These are phyloP conservation scores for Lordiphosa collinella DNA, from an alignment of 1,140 invertebrate genomes.

Conservation along the genomic window DNA sequence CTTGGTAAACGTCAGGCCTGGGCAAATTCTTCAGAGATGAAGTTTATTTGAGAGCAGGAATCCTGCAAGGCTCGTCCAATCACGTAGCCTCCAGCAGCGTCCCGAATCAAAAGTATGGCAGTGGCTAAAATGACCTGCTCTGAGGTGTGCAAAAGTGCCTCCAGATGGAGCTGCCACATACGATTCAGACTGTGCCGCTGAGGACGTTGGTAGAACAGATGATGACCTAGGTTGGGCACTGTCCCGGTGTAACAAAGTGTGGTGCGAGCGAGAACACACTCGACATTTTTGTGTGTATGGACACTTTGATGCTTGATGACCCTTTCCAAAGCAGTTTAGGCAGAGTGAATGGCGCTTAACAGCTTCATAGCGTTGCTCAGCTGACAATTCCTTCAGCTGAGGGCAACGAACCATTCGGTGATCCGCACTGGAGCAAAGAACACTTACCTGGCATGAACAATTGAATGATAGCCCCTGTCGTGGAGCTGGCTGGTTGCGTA, in stretches of 20 bases:
- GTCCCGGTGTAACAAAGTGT: neutral
- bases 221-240: neutral
- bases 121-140: constrained; percentile 5
- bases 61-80: neutral
- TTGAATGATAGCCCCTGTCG: neutral
- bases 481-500: neutral
- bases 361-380: neutral
- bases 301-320: too few species aligned
- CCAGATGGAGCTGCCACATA: neutral
- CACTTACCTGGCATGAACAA: neutral
- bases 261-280: neutral
- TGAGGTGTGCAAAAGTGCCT: neutral
- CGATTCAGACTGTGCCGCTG: neutral
- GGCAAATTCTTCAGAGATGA: too few species aligned
- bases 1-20: too few species aligned
- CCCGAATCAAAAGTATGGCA: neutral
- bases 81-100: neutral
- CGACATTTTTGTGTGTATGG: neutral
- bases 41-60: too few species aligned
- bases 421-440: too few species aligned
- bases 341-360: neutral
- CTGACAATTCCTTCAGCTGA: too few species aligned
- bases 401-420: too few species aligned
- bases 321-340: neutral
- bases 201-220: too few species aligned